Base-by-base conservation (phyloP, 2,113 vertebrate species). In the Dissostichus mawsoni region DNA sequence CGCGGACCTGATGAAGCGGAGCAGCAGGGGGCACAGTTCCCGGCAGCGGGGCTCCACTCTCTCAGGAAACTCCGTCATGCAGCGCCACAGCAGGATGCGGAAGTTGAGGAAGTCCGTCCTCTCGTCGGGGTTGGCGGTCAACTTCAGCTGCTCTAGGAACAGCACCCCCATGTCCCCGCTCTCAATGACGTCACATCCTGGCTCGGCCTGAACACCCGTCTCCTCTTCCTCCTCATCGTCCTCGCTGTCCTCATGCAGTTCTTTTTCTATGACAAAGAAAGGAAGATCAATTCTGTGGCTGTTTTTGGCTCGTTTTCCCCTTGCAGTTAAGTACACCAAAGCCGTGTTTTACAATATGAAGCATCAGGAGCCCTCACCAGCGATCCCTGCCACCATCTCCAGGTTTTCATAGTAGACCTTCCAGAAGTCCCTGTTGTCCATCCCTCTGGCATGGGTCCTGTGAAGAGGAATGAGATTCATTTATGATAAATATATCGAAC, bases 391-490 rank as follows among this genome's bases (percentile, higher is more conserved):
- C 84, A 97, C 97, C 89, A 95, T 96, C 84, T 98, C 96, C 87
- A 99, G 93, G 85, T 98, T 96, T 74, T 98, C 96, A 93, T 96
- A 90, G 73, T 94, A 98, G 71, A 99, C 94, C 59, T 89, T 95
- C 98, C 98, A 99, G 92, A 99, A 99, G 13, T 95, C 95, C 81
- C 97, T 99, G 88, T 96, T 99, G 87, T 97, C 97, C 98, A 99
- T 98, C 82, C 95, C 97, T 88, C 93, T 95, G 74, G 98, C 97
- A 85, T 99, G 94, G 76, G 94, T 97, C 89, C 98, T 99, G 94
- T 58, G 47, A 16, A 1, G 17, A 64, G 11, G 11, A 69, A 23
- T 18, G 63, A 58, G 41, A 64, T 0, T 1, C 2, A 12, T 77
- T 73, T 51, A 33, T 11, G 0, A 2, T 29, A 23, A 65, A 72